These are phyloP conservation scores for Micrastur ruficollis DNA, from an alignment of 2,797 vertebrate species.

Conservation along the genomic window DNA sequence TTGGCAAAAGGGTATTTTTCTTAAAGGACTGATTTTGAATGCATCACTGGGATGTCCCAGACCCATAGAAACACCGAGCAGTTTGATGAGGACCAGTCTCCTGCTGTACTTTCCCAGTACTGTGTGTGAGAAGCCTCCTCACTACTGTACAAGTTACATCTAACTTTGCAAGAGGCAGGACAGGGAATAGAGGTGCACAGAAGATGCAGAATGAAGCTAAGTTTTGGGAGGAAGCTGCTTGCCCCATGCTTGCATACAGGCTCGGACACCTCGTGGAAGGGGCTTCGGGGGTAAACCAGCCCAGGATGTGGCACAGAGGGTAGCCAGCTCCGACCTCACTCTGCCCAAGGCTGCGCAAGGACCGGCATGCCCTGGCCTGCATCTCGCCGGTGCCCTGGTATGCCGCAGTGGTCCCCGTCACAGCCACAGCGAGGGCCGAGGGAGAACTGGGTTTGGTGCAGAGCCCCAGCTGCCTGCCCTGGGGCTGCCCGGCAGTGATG, in stretches of 20 bases:
- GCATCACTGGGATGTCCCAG: not conserved
- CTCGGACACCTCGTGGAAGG: not conserved
- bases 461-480: not conserved
- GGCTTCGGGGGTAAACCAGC: rapidly evolving
- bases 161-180: not conserved
- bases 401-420: rapidly evolving
- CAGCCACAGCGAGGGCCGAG: not conserved
- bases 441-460: not conserved
- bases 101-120: not conserved
- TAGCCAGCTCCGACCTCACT: not conserved
- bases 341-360: not conserved
- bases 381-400: not conserved
- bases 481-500: not conserved
- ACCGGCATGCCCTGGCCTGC: not conserved
- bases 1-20: not conserved
- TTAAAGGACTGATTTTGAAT: not conserved
- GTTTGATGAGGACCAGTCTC: not conserved
- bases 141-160: not conserved
- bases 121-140: not conserved
- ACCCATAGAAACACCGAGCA: not conserved
- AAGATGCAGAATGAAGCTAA: not conserved
- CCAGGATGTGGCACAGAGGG: not conserved
- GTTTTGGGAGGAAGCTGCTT: not conserved
- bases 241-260: not conserved
- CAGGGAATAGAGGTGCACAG: not conserved